These are phyloP conservation scores for Ceratosolen solmsi DNA, from an alignment of 1,140 invertebrate species.

Conservation along the genomic window DNA sequence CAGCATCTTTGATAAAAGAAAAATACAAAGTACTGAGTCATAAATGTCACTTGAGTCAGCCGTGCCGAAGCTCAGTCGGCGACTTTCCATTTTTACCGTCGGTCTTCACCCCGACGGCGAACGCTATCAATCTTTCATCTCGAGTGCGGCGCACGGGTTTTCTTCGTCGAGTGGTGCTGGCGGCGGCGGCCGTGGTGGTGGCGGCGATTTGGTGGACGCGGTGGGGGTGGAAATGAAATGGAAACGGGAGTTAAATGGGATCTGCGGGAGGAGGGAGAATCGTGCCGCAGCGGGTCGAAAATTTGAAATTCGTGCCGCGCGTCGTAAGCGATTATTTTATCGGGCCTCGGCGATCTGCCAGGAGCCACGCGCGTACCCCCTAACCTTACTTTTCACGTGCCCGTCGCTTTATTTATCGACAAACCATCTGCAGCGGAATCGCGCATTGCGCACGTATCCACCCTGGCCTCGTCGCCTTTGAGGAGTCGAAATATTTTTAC, in stretches of 20 bases:
- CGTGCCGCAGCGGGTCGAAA: slow-evolving; percentile 17
- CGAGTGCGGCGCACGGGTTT: not conserved
- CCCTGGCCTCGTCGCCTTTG: not conserved
- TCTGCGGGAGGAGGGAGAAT: not conserved
- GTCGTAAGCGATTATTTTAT: slow-evolving; percentile 68
- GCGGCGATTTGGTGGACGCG: no score
- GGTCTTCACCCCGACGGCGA: not conserved
- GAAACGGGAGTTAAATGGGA: not conserved
- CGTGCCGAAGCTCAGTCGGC: not conserved
- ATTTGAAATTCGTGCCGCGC: slow-evolving; percentile 45
- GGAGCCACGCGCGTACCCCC: slow-evolving; percentile 48
- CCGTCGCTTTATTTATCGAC: slow-evolving; percentile 41
- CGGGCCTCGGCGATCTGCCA: slow-evolving; percentile 67
- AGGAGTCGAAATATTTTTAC: slow-evolving; percentile 27
- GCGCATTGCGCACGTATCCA: not conserved
- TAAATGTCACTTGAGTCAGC: slow-evolving; percentile 39
- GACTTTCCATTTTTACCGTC: not conserved
- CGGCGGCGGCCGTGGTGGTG: no score
- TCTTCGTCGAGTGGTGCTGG: not conserved
- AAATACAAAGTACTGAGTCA: slow-evolving; percentile 8
- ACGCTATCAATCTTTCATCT: slow-evolving; percentile 38
- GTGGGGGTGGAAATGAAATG: slow-evolving; percentile 8
- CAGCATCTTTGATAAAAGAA: slow-evolving; percentile 18
- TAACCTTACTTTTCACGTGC: not conserved
- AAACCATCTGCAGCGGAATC: slow-evolving; percentile 17